Evolutionary conservation across 2,888 invertebrate genomes (phyloP).

Genomic region (Hypomecis atomaria): DNA sequence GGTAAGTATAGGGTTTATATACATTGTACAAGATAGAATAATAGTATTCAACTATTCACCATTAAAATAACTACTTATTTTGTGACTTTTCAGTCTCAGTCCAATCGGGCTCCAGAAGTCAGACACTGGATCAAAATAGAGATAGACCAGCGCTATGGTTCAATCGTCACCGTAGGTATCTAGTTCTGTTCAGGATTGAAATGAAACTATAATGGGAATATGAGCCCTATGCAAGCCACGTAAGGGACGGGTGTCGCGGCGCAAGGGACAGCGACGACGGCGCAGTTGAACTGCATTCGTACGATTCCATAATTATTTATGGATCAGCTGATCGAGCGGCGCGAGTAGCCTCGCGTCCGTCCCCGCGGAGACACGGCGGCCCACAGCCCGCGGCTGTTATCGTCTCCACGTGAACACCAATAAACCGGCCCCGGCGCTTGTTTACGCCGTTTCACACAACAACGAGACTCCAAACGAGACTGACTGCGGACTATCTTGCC

Average conservation of each 20-base stretch:
- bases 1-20: no score
- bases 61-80: no score
- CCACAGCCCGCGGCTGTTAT: slow-evolving; percentile 42
- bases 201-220: no score
- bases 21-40: no score
- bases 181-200: no score
- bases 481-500: slow-evolving; percentile 38
- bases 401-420: slow-evolving; percentile 59
- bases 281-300: slow-evolving; percentile 64
- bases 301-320: slow-evolving; percentile 80
- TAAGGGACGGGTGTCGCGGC: slow-evolving; percentile 1
- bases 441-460: slow-evolving; percentile 57
- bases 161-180: no score
- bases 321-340: slow-evolving; percentile 72
- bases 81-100: no score
- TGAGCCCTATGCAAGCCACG: no score
- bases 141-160: no score
- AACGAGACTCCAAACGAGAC: slow-evolving; percentile 50
- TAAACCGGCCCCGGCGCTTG: slow-evolving; percentile 63
- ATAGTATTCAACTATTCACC: no score
- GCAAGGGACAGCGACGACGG: slow-evolving; percentile 27
- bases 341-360: slow-evolving; percentile 38
- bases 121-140: no score
- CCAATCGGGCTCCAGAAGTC: no score
- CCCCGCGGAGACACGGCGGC: slow-evolving; percentile 37